phyloP scores from a whole-genome alignment of 2,888 invertebrate species.

The Marronus borbonicus region DNA sequence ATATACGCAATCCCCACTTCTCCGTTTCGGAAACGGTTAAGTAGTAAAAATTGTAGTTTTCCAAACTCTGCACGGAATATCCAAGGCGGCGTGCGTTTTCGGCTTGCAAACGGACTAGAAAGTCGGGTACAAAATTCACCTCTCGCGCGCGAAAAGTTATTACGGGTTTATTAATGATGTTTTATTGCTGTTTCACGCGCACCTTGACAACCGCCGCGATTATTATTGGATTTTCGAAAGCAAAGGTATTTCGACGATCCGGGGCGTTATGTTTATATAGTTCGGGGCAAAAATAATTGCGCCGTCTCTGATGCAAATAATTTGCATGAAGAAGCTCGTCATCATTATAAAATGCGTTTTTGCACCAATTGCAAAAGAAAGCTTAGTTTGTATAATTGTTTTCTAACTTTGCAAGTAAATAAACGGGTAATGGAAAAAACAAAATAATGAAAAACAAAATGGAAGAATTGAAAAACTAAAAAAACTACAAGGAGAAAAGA shows the following conservation, averaged over 20 bases:
- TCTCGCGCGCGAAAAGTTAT: slow-evolving; percentile 4
- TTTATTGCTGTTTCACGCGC: slow-evolving; percentile 37
- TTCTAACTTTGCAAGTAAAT: too few species aligned
- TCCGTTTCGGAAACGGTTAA: slow-evolving; percentile 16
- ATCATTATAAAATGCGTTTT: too few species aligned
- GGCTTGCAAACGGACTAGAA: slow-evolving; percentile 37
- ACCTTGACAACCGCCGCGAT: slow-evolving; percentile 17
- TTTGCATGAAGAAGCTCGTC: too few species aligned
- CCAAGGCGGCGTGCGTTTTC: not conserved
- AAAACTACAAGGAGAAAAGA: too few species aligned
- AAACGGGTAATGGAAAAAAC: too few species aligned
- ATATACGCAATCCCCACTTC: not conserved
- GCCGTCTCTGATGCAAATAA: too few species aligned
- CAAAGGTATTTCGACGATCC: not conserved
- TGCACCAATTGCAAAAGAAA: too few species aligned
- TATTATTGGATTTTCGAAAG: slow-evolving; percentile 24
- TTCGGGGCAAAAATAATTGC: too few species aligned
- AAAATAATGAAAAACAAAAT: too few species aligned
- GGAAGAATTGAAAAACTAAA: too few species aligned
- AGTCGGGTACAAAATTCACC: slow-evolving; percentile 13
- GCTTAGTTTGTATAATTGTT: too few species aligned
- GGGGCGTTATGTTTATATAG: not conserved
- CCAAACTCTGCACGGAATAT: not conserved
- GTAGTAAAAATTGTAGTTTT: slow-evolving; percentile 10
- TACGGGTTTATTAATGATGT: slow-evolving; percentile 34